Evolutionary conservation across 2,113 vertebrate genomes (phyloP).

Genomic region (Furnarius figulus): DNA sequence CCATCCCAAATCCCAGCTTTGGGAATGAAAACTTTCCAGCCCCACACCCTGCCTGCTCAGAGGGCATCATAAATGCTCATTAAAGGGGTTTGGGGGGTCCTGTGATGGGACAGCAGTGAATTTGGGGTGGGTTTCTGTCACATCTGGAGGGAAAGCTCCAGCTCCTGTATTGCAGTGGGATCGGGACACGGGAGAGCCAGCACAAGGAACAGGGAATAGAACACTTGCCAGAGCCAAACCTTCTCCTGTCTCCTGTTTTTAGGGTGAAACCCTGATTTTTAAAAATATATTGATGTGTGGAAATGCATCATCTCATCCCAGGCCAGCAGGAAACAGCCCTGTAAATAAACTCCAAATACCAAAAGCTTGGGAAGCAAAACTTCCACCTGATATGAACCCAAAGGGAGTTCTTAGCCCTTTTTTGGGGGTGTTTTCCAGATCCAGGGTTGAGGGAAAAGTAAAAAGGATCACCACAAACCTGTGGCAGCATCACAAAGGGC

Average conservation of each 20-base stretch:
- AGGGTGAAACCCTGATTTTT: neutral
- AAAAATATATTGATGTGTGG: rapidly evolving
- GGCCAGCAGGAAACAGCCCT: neutral
- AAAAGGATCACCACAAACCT: neutral
- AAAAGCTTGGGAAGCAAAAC: neutral
- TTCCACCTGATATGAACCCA: neutral
- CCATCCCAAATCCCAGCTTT: neutral
- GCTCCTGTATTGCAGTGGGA: neutral
- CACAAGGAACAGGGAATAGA: neutral
- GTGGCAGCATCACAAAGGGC: neutral
- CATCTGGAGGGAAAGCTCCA: neutral
- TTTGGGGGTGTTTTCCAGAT: neutral
- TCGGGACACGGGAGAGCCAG: neutral
- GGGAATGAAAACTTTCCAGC: neutral
- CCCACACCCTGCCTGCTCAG: neutral
- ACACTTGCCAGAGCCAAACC: neutral
- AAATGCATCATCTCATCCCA: neutral
- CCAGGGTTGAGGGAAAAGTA: neutral
- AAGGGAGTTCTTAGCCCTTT: neutral
- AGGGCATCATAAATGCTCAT: rapidly evolving
- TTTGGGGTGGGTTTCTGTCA: neutral
- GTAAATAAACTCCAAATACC: neutral
- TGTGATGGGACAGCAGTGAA: neutral
- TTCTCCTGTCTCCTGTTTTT: neutral
- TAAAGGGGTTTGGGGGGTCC: neutral